phyloP scores from a whole-genome alignment of 2,888 invertebrate genomes.

The Phorcus lineatus region DNA sequence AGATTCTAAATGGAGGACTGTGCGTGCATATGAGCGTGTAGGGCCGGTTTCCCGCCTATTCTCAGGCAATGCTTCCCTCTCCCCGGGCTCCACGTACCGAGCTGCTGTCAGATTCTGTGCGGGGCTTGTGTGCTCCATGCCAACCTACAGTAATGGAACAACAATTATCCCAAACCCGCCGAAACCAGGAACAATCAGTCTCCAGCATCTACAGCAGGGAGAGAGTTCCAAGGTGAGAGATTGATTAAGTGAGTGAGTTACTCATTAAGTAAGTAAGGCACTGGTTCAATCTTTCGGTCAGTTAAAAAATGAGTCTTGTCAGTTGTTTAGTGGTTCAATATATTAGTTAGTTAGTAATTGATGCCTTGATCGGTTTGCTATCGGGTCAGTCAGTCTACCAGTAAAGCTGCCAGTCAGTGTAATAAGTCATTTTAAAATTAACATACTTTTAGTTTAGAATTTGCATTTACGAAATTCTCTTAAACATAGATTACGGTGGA shows the following conservation, averaged over 20 bases:
- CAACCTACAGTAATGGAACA: constrained; percentile 42
- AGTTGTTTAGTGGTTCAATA: too few species aligned
- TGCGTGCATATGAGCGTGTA: constrained; percentile 33
- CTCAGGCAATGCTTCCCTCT: constrained; percentile 30
- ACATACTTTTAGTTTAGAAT: not conserved
- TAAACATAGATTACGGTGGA: constrained; percentile 28
- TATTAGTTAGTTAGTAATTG: too few species aligned
- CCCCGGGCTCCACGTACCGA: constrained; percentile 42
- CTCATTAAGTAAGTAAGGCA: too few species aligned
- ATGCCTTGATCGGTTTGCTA: too few species aligned
- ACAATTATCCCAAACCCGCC: constrained; percentile 38
- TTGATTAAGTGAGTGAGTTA: not conserved
- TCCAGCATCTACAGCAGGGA: not conserved
- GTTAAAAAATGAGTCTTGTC: too few species aligned
- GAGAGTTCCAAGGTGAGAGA: not conserved
- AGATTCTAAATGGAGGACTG: not conserved
- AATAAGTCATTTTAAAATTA: too few species aligned
- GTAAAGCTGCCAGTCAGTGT: too few species aligned
- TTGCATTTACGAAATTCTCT: not conserved
- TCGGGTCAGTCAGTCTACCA: too few species aligned
- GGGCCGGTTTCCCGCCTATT: constrained; percentile 9
- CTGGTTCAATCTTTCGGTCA: too few species aligned
- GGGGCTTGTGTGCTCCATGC: constrained; percentile 34
- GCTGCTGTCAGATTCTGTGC: constrained; percentile 43
- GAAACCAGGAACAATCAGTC: constrained; percentile 29